Percentiles rank a stretch among this genome's conserved stretches.
Conservation (phyloP, 2,888 invertebrate species). For the Acleris literana region DNA sequence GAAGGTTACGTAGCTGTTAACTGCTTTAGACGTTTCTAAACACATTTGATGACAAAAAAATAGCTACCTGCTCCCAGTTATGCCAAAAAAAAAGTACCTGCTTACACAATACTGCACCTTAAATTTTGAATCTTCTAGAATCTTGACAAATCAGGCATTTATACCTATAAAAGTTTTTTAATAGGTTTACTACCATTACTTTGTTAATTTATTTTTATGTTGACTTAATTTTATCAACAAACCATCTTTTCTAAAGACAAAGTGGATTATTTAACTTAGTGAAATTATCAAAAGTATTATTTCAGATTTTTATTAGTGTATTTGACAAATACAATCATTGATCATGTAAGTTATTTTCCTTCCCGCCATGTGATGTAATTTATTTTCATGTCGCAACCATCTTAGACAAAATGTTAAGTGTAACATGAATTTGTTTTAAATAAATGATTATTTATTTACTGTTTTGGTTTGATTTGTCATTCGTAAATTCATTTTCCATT, state of each 20-base stretch:
- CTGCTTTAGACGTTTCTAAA: neutral
- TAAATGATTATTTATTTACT: conserved; percentile 33
- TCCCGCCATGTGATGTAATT: conserved; percentile 6
- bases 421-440: conserved; percentile 31
- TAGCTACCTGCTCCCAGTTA: neutral
- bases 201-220: conserved; percentile 25
- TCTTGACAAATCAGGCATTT: conserved; percentile 34
- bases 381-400: conserved; percentile 1
- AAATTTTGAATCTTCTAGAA: conserved; percentile 20
- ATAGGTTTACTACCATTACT: conserved; percentile 6
- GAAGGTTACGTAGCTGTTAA: neutral
- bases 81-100: neutral
- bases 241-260: conserved; percentile 34
- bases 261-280: conserved; percentile 17
- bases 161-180: conserved; percentile 14
- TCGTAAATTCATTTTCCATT: neutral
- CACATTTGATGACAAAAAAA: neutral
- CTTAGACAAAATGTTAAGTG: conserved; percentile 30
- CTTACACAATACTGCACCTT: conserved; percentile 9
- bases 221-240: conserved; percentile 20
- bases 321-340: conserved; percentile 21
- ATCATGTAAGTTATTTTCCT: conserved; percentile 36
- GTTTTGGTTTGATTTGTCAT: conserved; percentile 1
- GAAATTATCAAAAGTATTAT: conserved; percentile 40
- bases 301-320: conserved; percentile 19